phyloP scores from a whole-genome alignment of 2,797 vertebrate genomes.

The Poecilia picta region DNA sequence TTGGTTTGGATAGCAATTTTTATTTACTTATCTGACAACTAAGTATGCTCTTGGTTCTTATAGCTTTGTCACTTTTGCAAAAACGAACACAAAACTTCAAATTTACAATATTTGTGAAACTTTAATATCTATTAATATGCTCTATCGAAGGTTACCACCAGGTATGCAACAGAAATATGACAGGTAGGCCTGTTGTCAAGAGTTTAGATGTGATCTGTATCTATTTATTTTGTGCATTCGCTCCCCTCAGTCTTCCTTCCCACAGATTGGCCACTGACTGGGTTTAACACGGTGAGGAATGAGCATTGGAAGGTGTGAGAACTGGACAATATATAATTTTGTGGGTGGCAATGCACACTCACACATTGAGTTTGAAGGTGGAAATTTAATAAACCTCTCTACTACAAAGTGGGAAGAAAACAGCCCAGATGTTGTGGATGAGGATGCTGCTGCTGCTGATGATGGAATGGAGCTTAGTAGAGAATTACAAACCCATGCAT shows the following conservation, averaged over 20 bases:
- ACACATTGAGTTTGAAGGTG: slow-evolving; percentile 1
- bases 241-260: background rate
- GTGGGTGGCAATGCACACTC: background rate
- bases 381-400: slow-evolving; percentile 39
- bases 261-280: slow-evolving; percentile 7
- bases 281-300: slow-evolving; percentile 17
- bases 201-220: background rate
- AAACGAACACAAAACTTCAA: background rate
- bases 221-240: background rate
- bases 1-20: background rate
- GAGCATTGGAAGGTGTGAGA: background rate
- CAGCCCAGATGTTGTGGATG: slow-evolving; percentile 60
- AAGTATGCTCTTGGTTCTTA: background rate
- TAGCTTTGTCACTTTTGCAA: background rate
- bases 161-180: background rate
- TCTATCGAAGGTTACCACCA: background rate
- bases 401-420: slow-evolving; percentile 36
- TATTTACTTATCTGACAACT: background rate
- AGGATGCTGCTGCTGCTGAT: slow-evolving; percentile 32
- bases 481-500: slow-evolving; percentile 47
- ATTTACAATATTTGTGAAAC: background rate
- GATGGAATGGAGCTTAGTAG: slow-evolving; percentile 53
- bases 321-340: background rate
- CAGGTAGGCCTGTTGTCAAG: background rate
- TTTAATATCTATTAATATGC: slow-evolving; percentile 4